These are phyloP conservation scores for Sycophila texana DNA, from an alignment of 2,888 invertebrate genomes.

Conservation along the genomic window DNA sequence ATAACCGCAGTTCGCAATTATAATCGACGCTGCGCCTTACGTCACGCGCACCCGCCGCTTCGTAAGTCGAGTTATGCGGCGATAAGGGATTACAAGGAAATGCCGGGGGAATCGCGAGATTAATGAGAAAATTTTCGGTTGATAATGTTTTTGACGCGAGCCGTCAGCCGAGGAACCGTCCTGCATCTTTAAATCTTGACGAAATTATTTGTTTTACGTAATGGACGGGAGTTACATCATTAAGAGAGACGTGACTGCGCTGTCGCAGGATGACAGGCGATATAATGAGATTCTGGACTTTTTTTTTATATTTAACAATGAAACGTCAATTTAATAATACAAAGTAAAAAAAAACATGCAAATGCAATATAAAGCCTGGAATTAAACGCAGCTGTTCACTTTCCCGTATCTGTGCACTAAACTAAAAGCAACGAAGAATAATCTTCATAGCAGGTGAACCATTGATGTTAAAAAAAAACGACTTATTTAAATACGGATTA, in stretches of 20 bases:
- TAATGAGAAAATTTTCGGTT: slow-evolving; percentile 37
- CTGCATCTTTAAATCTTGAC: neutral
- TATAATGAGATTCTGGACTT: slow-evolving; percentile 6
- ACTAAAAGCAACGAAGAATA: too few relatives aligned
- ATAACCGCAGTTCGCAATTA: neutral
- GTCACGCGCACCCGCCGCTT: neutral
- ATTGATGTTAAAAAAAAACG: too few relatives aligned
- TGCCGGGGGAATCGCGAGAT: slow-evolving; percentile 15
- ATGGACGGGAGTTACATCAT: too few relatives aligned
- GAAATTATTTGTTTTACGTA: neutral
- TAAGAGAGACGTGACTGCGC: too few relatives aligned
- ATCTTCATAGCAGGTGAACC: too few relatives aligned
- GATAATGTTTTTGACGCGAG: neutral
- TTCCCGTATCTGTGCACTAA: too few relatives aligned
- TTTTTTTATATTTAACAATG: neutral
- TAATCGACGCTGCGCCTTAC: slow-evolving; percentile 7
- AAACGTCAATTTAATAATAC: too few relatives aligned
- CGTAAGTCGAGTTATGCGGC: neutral
- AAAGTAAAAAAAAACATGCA: too few relatives aligned
- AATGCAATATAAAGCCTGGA: too few relatives aligned
- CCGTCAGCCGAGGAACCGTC: too few relatives aligned
- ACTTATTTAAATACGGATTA: too few relatives aligned
- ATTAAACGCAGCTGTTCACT: too few relatives aligned
- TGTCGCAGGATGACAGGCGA: neutral
- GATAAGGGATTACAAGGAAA: neutral